Evolutionary conservation across 2,797 vertebrate genomes (phyloP).

Genomic region (Microctenopoma steveboyesi): DNA sequence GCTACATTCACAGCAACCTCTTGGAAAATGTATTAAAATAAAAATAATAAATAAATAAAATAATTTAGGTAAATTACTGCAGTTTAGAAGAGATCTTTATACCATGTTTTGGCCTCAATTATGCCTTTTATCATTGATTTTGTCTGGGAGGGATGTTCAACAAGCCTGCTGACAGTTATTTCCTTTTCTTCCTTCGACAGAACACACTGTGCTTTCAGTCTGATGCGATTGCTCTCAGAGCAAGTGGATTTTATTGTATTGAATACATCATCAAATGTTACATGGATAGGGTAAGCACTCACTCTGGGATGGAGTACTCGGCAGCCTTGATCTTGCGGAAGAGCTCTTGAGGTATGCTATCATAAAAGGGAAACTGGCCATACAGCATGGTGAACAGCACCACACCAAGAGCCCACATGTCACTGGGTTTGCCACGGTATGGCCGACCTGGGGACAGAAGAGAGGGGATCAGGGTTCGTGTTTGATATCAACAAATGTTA

Average conservation of each 20-base stretch:
- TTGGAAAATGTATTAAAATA: not conserved
- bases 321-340: conserved; percentile 99
- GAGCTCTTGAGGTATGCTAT: conserved; percentile 99
- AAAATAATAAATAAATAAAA: too few relatives aligned
- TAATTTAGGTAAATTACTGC: not conserved
- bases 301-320: conserved; percentile 98
- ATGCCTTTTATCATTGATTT: not conserved
- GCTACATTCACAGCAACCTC: not conserved
- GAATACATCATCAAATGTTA: conserved; percentile 1
- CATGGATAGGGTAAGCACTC: conserved; percentile 72
- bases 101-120: not conserved
- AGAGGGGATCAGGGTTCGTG: not conserved
- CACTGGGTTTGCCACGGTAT: conserved; percentile 96
- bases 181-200: too few relatives aligned
- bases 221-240: not conserved
- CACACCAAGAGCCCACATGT: conserved; percentile 98
- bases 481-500: not conserved
- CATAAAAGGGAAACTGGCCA: conserved; percentile 99
- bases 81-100: not conserved
- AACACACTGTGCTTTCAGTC: not conserved
- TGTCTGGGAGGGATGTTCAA: not conserved
- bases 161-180: not conserved
- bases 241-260: not conserved
- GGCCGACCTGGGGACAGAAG: conserved; percentile 88
- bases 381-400: conserved; percentile 99